Evolutionary conservation across 2,888 invertebrate genomes (phyloP), one percentile per base, ranked within the genome.

Genomic region (Acleris laterana): DNA sequence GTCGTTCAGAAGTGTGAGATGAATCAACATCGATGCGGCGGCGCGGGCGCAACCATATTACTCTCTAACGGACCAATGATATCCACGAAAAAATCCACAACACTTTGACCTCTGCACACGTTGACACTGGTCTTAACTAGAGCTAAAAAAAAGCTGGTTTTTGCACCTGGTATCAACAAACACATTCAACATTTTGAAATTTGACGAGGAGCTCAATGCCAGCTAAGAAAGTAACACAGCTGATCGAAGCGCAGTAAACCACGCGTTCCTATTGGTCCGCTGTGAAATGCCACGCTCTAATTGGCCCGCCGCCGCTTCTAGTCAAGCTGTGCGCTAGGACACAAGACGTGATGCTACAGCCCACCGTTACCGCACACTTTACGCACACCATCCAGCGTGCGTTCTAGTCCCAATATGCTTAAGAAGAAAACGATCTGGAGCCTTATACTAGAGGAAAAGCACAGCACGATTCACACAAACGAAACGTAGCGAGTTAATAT

Each of bases 1-100:
- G 74, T 84, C 73, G 71, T 81, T 74, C 77, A 74, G 76, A 83
- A 82, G 84, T 85, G 86, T 87, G 78, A 82, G 72, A 85, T 85
- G 81, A 84, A 80, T 81, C 78, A 83, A 87, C 84, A 85, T 83
- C 77, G 81, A 86, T 79, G 76, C 77, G 79, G 72, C 73, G 71
- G 64, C 61, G 68, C 62, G 42, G 49, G 44, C 55, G 44, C 17
- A 51, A 61, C 63, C 51, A 52, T 68, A 59, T 73, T 63, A 66
- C 57, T 42, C 61, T 51, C 22, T 46, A 25, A 53, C 58, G 22
- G 52, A 53, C 56, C 20, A 38, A 38, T 32, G 38, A 13, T 4
- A 11, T 13, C 38, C 38, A 38, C 38, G 9, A 38, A 13, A 13
- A 38, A 32, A 3, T 38, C 38, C 38, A 38, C 4, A 38, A 38